phyloP scores from a whole-genome alignment of 2,113 vertebrate species.

The Beaufortia kweichowensis region DNA sequence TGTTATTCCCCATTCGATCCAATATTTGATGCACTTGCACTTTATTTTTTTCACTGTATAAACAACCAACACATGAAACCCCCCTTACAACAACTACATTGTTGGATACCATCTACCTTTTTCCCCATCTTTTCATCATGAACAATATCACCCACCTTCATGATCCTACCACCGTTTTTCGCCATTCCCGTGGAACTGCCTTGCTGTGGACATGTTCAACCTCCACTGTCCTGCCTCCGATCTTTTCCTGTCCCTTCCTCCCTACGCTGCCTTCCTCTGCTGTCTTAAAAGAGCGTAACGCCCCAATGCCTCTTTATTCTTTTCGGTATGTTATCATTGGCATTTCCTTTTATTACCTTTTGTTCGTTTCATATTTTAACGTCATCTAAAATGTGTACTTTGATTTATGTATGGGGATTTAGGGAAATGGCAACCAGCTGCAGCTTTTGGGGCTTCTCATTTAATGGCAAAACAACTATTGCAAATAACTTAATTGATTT shows the following conservation, averaged over 20 bases:
- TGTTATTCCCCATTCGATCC: constrained; percentile 61
- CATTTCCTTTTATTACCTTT: constrained; percentile 88
- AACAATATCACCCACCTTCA: constrained; percentile 86
- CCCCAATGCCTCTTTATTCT: constrained; percentile 99
- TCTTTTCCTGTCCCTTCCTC: constrained; percentile 87
- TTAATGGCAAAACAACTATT: background rate
- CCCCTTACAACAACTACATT: constrained; percentile 46
- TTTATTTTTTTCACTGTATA: constrained; percentile 1
- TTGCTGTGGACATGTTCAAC: constrained; percentile 84
- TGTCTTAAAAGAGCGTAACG: constrained; percentile 99
- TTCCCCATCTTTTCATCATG: constrained; percentile 30
- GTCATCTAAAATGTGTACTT: constrained; percentile 71
- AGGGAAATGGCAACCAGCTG: constrained; percentile 57
- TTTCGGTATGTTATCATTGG: constrained; percentile 99
- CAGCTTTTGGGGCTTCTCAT: constrained; percentile 60
- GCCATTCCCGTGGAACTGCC: constrained; percentile 90
- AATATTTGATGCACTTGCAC: constrained; percentile 58
- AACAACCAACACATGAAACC: constrained; percentile 17
- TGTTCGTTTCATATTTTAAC: constrained; percentile 63
- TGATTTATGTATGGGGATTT: constrained; percentile 44
- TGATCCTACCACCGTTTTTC: constrained; percentile 92
- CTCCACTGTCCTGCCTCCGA: constrained; percentile 85
- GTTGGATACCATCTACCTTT: constrained; percentile 42
- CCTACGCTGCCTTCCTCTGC: constrained; percentile 99
- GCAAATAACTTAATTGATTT: background rate